phyloP scores from a whole-genome alignment of 2,113 vertebrate genomes.

The Plecotus auritus region DNA sequence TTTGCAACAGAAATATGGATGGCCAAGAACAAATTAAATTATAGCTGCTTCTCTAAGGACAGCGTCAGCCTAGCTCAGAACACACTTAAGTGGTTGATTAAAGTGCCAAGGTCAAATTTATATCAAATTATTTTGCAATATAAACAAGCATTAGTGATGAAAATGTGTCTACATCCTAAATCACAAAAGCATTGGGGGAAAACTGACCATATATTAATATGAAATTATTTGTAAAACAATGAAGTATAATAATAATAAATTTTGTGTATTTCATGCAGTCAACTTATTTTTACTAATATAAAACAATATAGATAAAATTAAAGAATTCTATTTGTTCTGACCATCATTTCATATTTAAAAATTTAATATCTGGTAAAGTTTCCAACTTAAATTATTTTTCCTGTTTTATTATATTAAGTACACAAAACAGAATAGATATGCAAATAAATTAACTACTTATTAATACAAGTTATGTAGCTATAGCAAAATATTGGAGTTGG shows the following conservation, averaged over 20 bases:
- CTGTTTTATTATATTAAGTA: background rate
- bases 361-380: background rate
- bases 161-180: background rate
- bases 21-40: background rate
- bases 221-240: background rate
- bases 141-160: conserved; percentile 44
- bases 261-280: background rate
- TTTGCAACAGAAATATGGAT: background rate
- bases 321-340: background rate
- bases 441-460: background rate
- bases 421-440: background rate
- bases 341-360: background rate
- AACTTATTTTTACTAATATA: conserved; percentile 11
- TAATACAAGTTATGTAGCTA: background rate
- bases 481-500: background rate
- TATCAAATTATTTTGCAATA: conserved; percentile 20
- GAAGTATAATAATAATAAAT: background rate
- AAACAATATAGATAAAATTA: background rate
- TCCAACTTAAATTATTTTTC: background rate
- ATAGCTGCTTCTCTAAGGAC: background rate
- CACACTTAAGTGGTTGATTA: background rate
- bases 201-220: background rate
- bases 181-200: background rate
- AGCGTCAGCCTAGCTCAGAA: background rate
- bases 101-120: background rate